Evolutionary conservation across 2,888 invertebrate genomes (phyloP), one percentile per base, ranked within the genome.

Genomic region (Dynastes maya): DNA sequence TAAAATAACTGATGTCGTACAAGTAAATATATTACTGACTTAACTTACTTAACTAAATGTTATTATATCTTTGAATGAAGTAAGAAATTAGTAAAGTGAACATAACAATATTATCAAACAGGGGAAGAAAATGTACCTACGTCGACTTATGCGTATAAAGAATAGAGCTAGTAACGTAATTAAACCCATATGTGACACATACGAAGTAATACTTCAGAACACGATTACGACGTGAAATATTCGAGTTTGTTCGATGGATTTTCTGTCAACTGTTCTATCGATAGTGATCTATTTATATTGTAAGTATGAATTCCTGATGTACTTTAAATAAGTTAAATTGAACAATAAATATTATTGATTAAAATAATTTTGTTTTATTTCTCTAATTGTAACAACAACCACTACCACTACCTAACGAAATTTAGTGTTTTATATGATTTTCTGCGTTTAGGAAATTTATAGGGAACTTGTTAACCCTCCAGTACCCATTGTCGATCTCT

Each of bases 231-330:
- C 63, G 27, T 4, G 27, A 61, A 9, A 61, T 8, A 11, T 27
- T 61, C 27, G 29, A 63, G 6, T 32, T 29, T 11, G 13, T 55
- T 45, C 40, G 37, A 67, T 49, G 9, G 63, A 1, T 67, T 67
- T 72, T 27, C 45, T 58, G 72, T 40, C 72, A 58, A 45, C 16
- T 3, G 37, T 58, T 72, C 40, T 40, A 22, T 53, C 32, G 22
- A 51, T 70, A 55, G 71, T 55, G 55, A 71, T 55, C 32, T n/a
- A 55, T 71, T 68, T 71, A 32, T 58, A 72, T 58, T 72, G 11
- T 72, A 72, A 72, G 72, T 58, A 72, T 72, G 58, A 72, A 72
- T 72, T 72, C 55, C 72, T 72, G 32, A 37, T 37, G 72, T 72
- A 72, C 32, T 72, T 72, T 72, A 72, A 68, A 68, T 68, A 51